Evolutionary conservation across 2,888 invertebrate species (phyloP), one percentile per base, ranked within the genome.

Genomic region (Platycheirus albimanus): DNA sequence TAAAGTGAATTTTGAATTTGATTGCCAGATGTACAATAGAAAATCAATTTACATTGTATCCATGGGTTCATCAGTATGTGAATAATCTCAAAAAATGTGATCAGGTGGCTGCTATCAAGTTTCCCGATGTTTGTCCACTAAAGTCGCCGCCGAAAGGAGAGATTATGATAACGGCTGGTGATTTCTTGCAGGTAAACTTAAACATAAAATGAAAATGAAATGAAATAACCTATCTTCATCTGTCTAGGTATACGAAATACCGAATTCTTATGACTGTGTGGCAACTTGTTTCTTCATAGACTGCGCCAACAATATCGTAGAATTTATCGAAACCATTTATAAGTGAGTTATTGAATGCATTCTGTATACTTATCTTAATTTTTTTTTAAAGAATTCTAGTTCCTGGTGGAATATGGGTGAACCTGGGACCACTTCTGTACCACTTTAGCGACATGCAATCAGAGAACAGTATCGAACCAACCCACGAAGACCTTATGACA

Each of bases 221-320:
- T 54, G 2, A 47, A 28, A 41, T 11, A 13, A 13, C 20, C 5
- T 5, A 58, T 41, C 30, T 7, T 3, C 8, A 20, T 56, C n/a
- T n/a, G n/a, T n/a, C 7, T n/a, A 87, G 87, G 89, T 90, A 2
- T 90, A 90, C 63, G 89, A 87, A 84, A 86, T 85, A 0, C 86
- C 88, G 0, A 77, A 87, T 70, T 77, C 86, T 0, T 90, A 98
- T 96, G 94, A 98, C 88, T 98, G 97, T 89, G 95, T 99, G 0
- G 96, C 97, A 0, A 98, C 99, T 0, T 98, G 99, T 86, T 99
- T 99, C 92, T 99, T 99, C 90, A 96, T 99, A 70, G 99, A 99
- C 91, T 99, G 99, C 88, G 99, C 99, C 0, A 96, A 97, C 77
- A 99, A 99, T 90, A 95, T 99, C 15, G 95, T 99, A 3, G 95